phyloP scores from a whole-genome alignment of 2,888 invertebrate species.

The Lithosia quadra region DNA sequence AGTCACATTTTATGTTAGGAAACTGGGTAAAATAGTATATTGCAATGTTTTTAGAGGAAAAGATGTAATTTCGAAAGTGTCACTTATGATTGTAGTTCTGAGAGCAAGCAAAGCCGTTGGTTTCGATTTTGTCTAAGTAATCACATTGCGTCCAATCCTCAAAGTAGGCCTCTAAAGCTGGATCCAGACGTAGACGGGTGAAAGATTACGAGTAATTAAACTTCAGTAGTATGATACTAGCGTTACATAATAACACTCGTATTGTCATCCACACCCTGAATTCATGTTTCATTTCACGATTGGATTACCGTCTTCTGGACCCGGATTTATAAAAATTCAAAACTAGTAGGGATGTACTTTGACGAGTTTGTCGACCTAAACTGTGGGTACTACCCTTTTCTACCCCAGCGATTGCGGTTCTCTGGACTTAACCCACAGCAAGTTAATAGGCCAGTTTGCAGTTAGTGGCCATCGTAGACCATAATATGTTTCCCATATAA shows the following conservation, averaged over 20 bases:
- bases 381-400: background rate
- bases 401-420: background rate
- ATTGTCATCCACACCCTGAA: no score
- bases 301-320: no score
- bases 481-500: background rate
- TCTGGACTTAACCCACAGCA: background rate
- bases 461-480: background rate
- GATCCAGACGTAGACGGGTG: no score
- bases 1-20: constrained; percentile 37
- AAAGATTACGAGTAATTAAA: no score
- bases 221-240: no score
- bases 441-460: background rate
- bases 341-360: no score
- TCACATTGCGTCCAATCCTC: no score
- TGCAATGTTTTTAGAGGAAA: constrained; percentile 15
- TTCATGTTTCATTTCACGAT: no score
- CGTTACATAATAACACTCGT: no score
- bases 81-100: background rate
- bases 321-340: background rate
- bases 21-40: constrained; percentile 29
- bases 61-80: background rate
- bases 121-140: no score
- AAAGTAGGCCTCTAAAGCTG: no score
- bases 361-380: background rate
- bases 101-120: no score